Base-by-base conservation (phyloP, 2,888 invertebrate genomes). In the Chironomus riparius region DNA sequence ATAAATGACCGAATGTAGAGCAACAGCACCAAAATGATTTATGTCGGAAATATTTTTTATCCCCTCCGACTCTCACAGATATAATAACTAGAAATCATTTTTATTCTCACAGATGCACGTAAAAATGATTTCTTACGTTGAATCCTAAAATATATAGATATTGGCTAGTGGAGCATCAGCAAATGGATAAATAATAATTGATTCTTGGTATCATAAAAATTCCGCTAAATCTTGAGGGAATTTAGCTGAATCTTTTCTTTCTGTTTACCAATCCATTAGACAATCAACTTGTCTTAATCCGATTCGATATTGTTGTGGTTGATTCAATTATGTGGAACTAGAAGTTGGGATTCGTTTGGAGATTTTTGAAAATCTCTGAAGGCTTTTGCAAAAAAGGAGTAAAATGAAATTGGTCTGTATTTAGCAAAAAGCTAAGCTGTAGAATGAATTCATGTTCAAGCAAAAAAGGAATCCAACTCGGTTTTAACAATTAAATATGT, bases 171-270 rank as follows among this genome's bases (percentile, higher is more conserved):
- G 65, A 56, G 65, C 65, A 65, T 10, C 65, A 65, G 65, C 56
- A 65, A 65, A 61, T 24, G 21, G 68, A 74, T 68, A 74, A 74
- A 74, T 74, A 68, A 65, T 65, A 74, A 65, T 74, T 74, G 68
- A 74, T 74, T 74, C 74, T 48, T 65, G 21, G 65, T 65, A 65
- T 65, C 65, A 65, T 65, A 65, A 65, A 65, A 65, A 65, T 65
- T 24, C 22, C 65, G 13, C 65, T 65, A 65, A 65, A 21, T 24
- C 65, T 65, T 24, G 21, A 65, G 65, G 21, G 65, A 65, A 65
- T 24, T 24, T 65, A 18, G n/a, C 22, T 24, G 24, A 22, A 56
- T 15, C 24, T 65, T 18, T 65, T 65, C 3, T 65, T 65, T 38
- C 10, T 38, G 38, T 38, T 38, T 38, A 10, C 38, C 38, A 38